Conservation (phyloP, 1,140 invertebrate species). For the Doryteuthis pealeii region DNA sequence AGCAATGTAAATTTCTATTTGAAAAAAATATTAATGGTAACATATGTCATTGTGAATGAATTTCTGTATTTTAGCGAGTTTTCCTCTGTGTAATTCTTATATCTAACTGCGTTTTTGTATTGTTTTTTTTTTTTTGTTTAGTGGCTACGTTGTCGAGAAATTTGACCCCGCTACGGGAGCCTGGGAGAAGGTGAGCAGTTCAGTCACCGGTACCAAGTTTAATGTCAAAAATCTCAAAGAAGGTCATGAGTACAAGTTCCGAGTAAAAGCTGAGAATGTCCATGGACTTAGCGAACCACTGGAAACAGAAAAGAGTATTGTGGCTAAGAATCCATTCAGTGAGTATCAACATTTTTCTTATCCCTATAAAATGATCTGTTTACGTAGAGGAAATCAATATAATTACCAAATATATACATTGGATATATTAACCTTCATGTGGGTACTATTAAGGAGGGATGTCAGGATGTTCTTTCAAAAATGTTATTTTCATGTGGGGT, state of each 20-base stretch:
- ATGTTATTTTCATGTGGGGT: no score
- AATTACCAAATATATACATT: background rate
- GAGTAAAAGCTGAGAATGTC: conserved; percentile 91
- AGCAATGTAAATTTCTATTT: no score
- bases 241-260: conserved; percentile 85
- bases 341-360: conserved; percentile 62
- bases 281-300: conserved; percentile 93
- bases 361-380: background rate
- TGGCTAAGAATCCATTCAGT: conserved; percentile 95
- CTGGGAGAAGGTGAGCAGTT: conserved; percentile 83
- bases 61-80: no score
- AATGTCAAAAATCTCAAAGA: conserved; percentile 77
- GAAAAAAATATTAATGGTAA: no score
- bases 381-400: background rate
- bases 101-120: no score
- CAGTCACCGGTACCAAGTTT: conserved; percentile 38
- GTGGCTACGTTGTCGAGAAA: conserved; percentile 91
- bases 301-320: conserved; percentile 82
- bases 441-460: background rate
- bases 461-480: no score
- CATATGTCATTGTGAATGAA: no score
- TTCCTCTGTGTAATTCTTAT: no score
- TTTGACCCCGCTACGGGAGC: conserved; percentile 89
- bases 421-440: no score
- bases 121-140: no score